Conservation (phyloP, 1,140 invertebrate species). For the Bombus breviceps region DNA sequence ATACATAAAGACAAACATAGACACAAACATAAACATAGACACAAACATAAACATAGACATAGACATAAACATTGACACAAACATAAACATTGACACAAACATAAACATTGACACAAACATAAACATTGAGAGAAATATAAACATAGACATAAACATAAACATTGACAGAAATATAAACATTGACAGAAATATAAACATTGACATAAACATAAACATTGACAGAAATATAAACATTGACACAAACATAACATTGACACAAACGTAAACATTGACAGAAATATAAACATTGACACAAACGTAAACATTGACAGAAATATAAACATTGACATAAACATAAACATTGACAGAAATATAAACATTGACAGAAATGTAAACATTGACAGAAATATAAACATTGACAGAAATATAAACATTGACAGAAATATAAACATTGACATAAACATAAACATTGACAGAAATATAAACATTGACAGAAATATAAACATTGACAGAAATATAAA, state of each 20-base stretch:
- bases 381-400: fast-evolving
- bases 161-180: too few species aligned
- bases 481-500: fast-evolving
- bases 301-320: fast-evolving
- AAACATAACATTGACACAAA: too few species aligned
- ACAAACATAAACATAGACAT: fast-evolving
- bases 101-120: fast-evolving
- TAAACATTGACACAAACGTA: too few species aligned
- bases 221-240: fast-evolving
- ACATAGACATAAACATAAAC: too few species aligned
- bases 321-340: too few species aligned
- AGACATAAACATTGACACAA: fast-evolving
- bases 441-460: fast-evolving
- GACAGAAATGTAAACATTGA: fast-evolving
- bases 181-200: fast-evolving
- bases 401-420: fast-evolving
- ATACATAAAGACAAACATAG: fast-evolving
- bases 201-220: too few species aligned
- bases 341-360: fast-evolving
- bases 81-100: too few species aligned
- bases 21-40: too few species aligned
- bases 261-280: too few species aligned
- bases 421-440: too few species aligned
- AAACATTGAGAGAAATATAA: too few species aligned
- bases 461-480: fast-evolving